Evolutionary conservation across 2,113 vertebrate species (phyloP).

Genomic region (Calidris pygmaea): DNA sequence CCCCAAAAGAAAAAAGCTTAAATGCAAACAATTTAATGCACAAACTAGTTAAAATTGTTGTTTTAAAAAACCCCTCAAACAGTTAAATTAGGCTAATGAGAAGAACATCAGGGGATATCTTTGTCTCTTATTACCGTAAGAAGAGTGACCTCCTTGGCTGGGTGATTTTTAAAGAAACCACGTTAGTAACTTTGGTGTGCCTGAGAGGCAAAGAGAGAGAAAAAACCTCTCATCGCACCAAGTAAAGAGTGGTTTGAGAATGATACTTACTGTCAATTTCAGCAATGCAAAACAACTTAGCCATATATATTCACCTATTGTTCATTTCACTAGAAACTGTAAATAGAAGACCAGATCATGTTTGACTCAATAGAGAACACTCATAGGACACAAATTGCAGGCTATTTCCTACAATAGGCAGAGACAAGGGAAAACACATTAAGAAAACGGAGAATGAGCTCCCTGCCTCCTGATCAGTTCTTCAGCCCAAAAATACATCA

Average conservation of each 20-base stretch:
- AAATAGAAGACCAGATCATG: background rate
- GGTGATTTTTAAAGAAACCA: conserved; percentile 32
- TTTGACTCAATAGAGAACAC: background rate
- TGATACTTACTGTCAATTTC: background rate
- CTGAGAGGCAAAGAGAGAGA: background rate
- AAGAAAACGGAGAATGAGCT: background rate
- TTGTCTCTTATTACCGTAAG: background rate
- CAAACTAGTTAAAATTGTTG: background rate
- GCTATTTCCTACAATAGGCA: background rate
- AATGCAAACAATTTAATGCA: background rate
- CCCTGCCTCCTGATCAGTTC: background rate
- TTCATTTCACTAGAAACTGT: background rate
- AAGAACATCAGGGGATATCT: background rate
- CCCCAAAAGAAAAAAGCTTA: background rate
- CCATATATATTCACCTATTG: rapidly evolving
- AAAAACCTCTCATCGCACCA: background rate
- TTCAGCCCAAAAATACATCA: background rate
- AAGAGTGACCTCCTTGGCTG: background rate
- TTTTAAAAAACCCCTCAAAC: background rate
- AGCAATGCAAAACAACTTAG: background rate
- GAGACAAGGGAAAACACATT: background rate
- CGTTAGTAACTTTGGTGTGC: background rate
- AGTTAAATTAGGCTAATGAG: background rate
- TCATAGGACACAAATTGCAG: background rate
- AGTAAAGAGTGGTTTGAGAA: background rate